A percentile compares a stretch with the other conserved stretches of the same genome.
phyloP scores from a whole-genome alignment of 2,797 vertebrate genomes.

The Thripadectes ignobilis region DNA sequence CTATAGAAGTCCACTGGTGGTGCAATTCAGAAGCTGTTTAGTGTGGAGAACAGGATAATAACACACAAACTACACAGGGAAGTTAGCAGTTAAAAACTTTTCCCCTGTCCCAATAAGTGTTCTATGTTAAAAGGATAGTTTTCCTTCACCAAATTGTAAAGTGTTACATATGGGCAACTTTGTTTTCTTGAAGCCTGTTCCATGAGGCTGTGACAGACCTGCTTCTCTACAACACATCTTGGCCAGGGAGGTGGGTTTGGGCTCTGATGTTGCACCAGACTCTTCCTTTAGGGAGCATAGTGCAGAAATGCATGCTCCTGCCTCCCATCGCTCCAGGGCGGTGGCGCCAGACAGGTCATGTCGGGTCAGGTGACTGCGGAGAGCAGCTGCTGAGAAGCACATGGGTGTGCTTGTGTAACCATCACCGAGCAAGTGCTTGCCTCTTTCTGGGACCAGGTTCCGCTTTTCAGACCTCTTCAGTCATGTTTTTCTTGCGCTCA shows the following conservation, averaged over 20 bases:
- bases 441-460: background rate
- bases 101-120: background rate
- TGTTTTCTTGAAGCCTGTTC: background rate
- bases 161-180: fast-evolving
- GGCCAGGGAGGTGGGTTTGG: background rate
- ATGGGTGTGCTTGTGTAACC: background rate
- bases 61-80: background rate
- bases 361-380: background rate
- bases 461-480: background rate
- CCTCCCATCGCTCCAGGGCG: background rate
- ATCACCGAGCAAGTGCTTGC: fast-evolving
- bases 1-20: background rate
- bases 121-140: fast-evolving
- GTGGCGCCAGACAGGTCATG: background rate
- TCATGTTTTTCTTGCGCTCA: background rate
- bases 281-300: background rate
- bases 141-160: background rate
- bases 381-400: background rate
- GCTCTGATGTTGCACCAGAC: background rate
- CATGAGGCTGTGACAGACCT: background rate
- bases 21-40: background rate
- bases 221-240: too few relatives aligned
- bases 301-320: background rate
- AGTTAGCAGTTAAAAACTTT: background rate
- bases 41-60: background rate